A percentile compares a stretch with the other conserved stretches of the same genome.
Evolutionary conservation across 2,888 invertebrate species (phyloP).

Genomic region (Aphrophora alni): DNA sequence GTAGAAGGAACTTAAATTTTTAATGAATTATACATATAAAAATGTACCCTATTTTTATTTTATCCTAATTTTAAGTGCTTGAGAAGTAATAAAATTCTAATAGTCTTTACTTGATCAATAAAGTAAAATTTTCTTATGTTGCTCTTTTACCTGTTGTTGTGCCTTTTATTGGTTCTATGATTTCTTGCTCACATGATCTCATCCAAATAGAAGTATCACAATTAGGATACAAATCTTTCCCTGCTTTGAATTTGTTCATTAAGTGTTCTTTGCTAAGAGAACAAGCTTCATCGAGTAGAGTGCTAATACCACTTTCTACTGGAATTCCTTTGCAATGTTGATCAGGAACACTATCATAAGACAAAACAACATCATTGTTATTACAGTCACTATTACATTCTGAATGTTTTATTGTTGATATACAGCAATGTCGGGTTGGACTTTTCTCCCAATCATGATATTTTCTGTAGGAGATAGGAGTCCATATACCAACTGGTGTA

Average conservation of each 20-base stretch:
- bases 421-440: too few species aligned
- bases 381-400: background rate
- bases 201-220: constrained; percentile 81
- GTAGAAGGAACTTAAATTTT: too few species aligned
- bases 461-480: background rate
- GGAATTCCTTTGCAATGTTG: background rate
- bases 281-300: background rate
- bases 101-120: too few species aligned
- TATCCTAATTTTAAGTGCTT: too few species aligned
- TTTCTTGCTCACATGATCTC: constrained; percentile 79
- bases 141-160: constrained; percentile 62
- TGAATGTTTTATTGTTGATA: too few species aligned
- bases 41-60: too few species aligned
- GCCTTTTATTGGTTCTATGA: constrained; percentile 72
- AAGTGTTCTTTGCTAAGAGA: background rate
- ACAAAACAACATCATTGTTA: background rate
- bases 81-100: too few species aligned
- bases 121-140: too few species aligned
- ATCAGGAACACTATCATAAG: background rate
- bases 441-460: background rate
- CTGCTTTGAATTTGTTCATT: background rate
- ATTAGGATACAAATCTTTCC: constrained; percentile 57
- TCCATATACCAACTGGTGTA: background rate
- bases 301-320: background rate
- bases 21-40: too few species aligned